Evolutionary conservation across 2,797 vertebrate species (phyloP).

Genomic region (Alcedo quadribrachys): DNA sequence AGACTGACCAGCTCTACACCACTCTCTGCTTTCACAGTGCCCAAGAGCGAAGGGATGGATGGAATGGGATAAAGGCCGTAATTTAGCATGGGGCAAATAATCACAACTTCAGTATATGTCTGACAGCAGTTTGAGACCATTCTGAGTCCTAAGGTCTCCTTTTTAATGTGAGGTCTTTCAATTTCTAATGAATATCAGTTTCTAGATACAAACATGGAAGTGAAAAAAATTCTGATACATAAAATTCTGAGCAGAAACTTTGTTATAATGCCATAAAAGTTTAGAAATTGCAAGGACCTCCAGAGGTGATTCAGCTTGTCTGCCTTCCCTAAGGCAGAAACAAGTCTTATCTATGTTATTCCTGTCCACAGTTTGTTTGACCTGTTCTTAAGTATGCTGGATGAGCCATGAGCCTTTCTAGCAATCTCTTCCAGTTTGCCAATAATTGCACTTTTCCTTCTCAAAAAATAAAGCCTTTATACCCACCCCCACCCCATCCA

Average conservation of each 20-base stretch:
- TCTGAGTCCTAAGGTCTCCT: not conserved
- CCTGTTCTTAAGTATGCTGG: slow-evolving; percentile 33
- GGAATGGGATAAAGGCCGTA: not conserved
- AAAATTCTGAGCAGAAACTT: not conserved
- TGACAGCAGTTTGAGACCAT: not conserved
- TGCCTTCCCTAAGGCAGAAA: slow-evolving; percentile 17
- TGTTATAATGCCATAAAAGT: not conserved
- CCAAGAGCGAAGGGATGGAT: not conserved
- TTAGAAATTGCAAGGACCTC: not conserved
- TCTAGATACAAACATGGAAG: not conserved
- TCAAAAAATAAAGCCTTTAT: not conserved
- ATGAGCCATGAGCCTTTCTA: not conserved
- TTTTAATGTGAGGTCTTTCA: not conserved
- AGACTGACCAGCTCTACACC: not conserved
- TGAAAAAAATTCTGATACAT: not conserved
- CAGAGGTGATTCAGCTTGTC: not conserved
- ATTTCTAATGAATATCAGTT: not conserved
- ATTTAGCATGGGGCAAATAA: not conserved
- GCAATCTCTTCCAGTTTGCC: not conserved
- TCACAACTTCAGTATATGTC: not conserved
- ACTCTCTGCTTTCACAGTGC: not conserved
- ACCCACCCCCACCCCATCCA: not conserved
- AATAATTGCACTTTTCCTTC: not conserved
- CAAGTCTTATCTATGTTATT: not conserved
- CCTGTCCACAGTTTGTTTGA: slow-evolving; percentile 9